A percentile compares a stretch with the other conserved stretches of the same genome.
Conservation (phyloP, 2,888 invertebrate species). For the Eucera pruinosa region DNA sequence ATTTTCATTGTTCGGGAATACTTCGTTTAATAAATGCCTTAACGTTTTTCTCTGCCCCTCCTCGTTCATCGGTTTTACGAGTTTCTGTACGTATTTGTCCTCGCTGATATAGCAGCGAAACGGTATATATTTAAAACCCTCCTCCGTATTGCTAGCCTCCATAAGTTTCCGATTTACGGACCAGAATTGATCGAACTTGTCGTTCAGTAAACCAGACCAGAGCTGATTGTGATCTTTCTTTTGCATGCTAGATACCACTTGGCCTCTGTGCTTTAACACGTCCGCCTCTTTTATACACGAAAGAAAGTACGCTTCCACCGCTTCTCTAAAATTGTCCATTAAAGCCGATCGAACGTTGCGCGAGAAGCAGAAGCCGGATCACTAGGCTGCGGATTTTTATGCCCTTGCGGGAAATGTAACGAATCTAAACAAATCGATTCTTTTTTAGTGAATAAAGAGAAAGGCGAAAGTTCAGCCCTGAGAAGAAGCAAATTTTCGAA, state of each 20-base stretch:
- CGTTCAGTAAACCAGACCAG: slow-evolving; percentile 97
- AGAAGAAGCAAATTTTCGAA: too few relatives aligned
- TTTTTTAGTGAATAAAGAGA: too few relatives aligned
- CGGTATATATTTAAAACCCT: slow-evolving; percentile 95
- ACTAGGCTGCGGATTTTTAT: too few relatives aligned
- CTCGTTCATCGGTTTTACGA: slow-evolving; percentile 90
- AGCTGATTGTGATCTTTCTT: slow-evolving; percentile 98
- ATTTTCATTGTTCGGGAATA: slow-evolving; percentile 87
- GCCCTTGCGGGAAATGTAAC: too few relatives aligned
- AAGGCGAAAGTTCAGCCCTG: too few relatives aligned
- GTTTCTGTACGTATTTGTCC: slow-evolving; percentile 90
- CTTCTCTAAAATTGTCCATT: slow-evolving; percentile 92
- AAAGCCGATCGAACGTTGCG: too few relatives aligned
- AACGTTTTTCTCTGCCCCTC: slow-evolving; percentile 91
- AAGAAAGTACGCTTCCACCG: slow-evolving; percentile 97
- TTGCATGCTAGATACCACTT: slow-evolving; percentile 95
- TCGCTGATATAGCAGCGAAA: slow-evolving; percentile 91
- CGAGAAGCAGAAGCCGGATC: too few relatives aligned
- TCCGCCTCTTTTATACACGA: slow-evolving; percentile 99
- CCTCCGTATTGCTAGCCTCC: slow-evolving; percentile 92
- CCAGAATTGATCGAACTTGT: slow-evolving; percentile 99
- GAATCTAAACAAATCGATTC: too few relatives aligned
- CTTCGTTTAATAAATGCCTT: slow-evolving; percentile 89
- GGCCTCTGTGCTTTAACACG: slow-evolving; percentile 97
- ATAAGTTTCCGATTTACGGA: slow-evolving; percentile 97